phyloP scores from a whole-genome alignment of 1,140 invertebrate genomes.

The Oryctes rhinoceros region DNA sequence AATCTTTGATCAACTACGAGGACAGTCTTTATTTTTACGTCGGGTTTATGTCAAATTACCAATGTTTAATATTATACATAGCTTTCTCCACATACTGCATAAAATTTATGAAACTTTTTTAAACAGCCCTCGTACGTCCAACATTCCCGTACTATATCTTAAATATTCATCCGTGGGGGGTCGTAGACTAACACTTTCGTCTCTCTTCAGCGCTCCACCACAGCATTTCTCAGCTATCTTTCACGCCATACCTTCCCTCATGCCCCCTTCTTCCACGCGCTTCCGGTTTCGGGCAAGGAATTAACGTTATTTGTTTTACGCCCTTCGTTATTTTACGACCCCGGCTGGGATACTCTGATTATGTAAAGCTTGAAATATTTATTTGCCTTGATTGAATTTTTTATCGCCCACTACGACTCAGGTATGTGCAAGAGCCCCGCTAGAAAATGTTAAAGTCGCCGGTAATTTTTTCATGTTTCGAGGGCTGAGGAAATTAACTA shows the following conservation, averaged over 20 bases:
- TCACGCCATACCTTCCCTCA: background rate
- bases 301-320: conserved; percentile 15
- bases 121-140: background rate
- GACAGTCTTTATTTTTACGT: too few relatives aligned
- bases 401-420: background rate
- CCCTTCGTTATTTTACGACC: background rate
- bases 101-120: too few relatives aligned
- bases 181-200: background rate
- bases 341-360: background rate
- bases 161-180: background rate
- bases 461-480: too few relatives aligned
- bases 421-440: background rate
- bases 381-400: conserved; percentile 10
- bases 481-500: too few relatives aligned
- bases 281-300: background rate
- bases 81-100: too few relatives aligned
- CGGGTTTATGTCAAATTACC: too few relatives aligned
- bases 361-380: conserved; percentile 6
- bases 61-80: too few relatives aligned
- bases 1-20: too few relatives aligned
- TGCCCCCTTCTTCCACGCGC: background rate
- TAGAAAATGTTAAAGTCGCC: too few relatives aligned
- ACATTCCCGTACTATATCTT: background rate
- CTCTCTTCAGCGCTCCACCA: too few relatives aligned
- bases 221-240: background rate